phyloP scores from a whole-genome alignment of 2,797 vertebrate genomes.

The Ctenopoma multispine region DNA sequence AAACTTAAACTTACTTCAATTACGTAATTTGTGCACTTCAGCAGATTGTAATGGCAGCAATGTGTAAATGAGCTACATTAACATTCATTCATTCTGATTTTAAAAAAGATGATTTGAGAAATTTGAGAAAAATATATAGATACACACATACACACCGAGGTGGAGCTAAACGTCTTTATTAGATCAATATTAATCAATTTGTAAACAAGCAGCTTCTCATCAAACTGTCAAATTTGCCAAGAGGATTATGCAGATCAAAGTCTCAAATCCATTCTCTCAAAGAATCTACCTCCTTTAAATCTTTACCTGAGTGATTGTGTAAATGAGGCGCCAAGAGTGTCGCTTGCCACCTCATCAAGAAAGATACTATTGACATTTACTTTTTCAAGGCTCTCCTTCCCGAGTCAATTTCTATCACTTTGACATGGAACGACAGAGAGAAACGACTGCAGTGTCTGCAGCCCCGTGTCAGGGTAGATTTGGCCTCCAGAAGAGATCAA shows the following conservation, averaged over 20 bases:
- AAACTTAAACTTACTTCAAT: not conserved
- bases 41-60: not conserved
- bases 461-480: slow-evolving; percentile 13
- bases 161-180: too few relatives aligned
- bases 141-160: too few relatives aligned
- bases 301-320: not conserved
- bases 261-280: slow-evolving; percentile 12
- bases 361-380: slow-evolving; percentile 27
- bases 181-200: too few relatives aligned
- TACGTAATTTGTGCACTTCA: not conserved
- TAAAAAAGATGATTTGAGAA: too few relatives aligned
- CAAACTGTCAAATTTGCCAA: not conserved
- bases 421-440: slow-evolving; percentile 22
- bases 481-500: not conserved
- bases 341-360: slow-evolving; percentile 47
- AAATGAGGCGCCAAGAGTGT: slow-evolving; percentile 24
- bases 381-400: slow-evolving; percentile 26
- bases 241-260: slow-evolving; percentile 7
- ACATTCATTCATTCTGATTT: too few relatives aligned
- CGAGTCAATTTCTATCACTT: slow-evolving; percentile 36
- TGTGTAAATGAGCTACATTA: too few relatives aligned
- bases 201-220: too few relatives aligned
- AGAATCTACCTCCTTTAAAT: slow-evolving; percentile 24
- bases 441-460: slow-evolving; percentile 33
- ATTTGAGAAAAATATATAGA: too few relatives aligned